Evolutionary conservation across 92 coral and sea anemone species (phyloP), one percentile per base, ranked within the genome.

Genomic region (Virgularia gustaviana): DNA sequence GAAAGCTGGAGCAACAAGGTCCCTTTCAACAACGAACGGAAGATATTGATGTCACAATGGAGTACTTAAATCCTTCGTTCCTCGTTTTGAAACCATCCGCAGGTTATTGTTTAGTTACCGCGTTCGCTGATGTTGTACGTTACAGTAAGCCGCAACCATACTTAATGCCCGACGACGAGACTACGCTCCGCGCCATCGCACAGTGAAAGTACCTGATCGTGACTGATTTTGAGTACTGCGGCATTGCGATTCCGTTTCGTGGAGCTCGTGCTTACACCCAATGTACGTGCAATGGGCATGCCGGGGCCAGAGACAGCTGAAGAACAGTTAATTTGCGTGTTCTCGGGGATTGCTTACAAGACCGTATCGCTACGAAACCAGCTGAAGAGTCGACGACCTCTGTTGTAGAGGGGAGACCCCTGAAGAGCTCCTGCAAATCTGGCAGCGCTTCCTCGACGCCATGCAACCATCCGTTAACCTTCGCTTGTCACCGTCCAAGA

Each of bases 1-100:
- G n/a, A n/a, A n/a, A n/a, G n/a, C n/a, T n/a, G n/a, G n/a, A n/a
- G n/a, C n/a, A n/a, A n/a, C n/a, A n/a, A n/a, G n/a, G n/a, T n/a
- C n/a, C n/a, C n/a, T n/a, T n/a, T n/a, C n/a, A n/a, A n/a, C n/a
- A 39, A 45, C 79, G 79, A 18, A 82, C 87, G 6, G 80, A 80
- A 22, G 72, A 70, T 58, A 30, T 70, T 20, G 30, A 25, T 33
- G 32, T 80, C 5, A 1, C 79, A 20, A 58, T 71, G 31, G 82
- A 70, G 38, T 78, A 70, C 71, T 57, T 78, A 1, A 70, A 70
- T 57, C 71, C 71, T 22, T 73, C 85, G 19, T 73, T 80, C 60
- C 51, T 73, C n/a, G 62, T 80, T n/a, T 62, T 72, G 80, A 73
- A 63, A 36, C 30, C 79, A 20, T 60, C 16, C 15, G 79, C 61